Evolutionary conservation across 2,888 invertebrate genomes (phyloP).

Genomic region (Mallateleia sp.): DNA sequence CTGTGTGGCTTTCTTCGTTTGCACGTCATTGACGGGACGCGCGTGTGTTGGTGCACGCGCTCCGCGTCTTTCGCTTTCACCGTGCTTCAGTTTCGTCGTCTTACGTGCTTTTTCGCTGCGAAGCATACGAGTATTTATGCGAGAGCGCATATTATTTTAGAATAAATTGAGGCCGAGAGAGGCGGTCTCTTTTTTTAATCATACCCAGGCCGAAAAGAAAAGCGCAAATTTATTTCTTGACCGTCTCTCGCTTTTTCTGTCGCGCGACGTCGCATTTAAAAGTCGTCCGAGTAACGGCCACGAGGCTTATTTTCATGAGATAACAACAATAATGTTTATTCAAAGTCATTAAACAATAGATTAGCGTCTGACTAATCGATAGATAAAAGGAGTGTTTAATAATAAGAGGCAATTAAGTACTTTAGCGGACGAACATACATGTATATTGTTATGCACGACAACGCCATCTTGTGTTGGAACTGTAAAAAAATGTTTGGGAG

Average conservation of each 20-base stretch:
- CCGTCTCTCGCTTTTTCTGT: background rate
- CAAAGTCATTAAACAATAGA: background rate
- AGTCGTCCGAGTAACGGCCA: background rate
- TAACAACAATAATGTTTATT: background rate
- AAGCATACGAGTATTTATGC: constrained; percentile 57
- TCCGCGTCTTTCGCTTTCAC: constrained; percentile 84
- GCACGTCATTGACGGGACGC: constrained; percentile 57
- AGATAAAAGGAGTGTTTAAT: background rate
- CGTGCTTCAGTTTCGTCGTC: constrained; percentile 71
- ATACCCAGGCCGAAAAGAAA: constrained; percentile 6
- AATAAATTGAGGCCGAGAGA: constrained; percentile 47
- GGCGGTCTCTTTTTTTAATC: constrained; percentile 18
- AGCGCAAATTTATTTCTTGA: constrained; percentile 9
- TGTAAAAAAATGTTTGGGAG: no score
- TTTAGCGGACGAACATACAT: no score
- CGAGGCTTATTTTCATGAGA: background rate
- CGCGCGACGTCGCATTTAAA: background rate
- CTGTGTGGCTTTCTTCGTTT: constrained; percentile 68
- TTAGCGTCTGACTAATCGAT: background rate
- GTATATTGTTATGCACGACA: no score
- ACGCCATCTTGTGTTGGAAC: no score
- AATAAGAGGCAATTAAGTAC: background rate
- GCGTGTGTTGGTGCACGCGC: constrained; percentile 65
- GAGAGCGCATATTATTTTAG: constrained; percentile 58
- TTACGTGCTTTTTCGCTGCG: constrained; percentile 64